Evolutionary conservation across 2,797 vertebrate genomes (phyloP).

Genomic region (Sebastes paucispinis): DNA sequence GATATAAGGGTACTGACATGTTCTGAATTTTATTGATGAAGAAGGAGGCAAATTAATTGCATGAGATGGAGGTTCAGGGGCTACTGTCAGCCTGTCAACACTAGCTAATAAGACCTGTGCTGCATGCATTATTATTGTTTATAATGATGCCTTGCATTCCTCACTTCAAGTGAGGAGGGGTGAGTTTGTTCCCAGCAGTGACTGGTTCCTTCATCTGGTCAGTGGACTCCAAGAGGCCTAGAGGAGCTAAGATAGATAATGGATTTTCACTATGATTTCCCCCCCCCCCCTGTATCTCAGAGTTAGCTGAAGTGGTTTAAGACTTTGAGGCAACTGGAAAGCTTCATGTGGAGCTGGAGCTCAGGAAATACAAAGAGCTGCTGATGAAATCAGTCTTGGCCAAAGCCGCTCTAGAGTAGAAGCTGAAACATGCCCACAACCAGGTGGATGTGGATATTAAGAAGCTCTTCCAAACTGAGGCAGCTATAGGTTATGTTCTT

Average conservation of each 20-base stretch:
- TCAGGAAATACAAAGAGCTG: conserved; percentile 66
- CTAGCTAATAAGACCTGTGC: fast-evolving
- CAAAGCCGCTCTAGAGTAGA: conserved; percentile 11
- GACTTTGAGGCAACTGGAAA: conserved; percentile 67
- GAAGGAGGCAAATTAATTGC: background rate
- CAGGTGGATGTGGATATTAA: conserved; percentile 84
- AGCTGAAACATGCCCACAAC: conserved; percentile 50
- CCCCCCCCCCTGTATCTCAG: conserved; percentile 28
- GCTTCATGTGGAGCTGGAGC: conserved; percentile 35
- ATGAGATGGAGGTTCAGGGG: background rate
- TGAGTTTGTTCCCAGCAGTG: background rate
- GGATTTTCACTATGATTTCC: background rate
- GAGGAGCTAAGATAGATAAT: background rate
- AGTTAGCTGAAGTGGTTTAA: conserved; percentile 54
- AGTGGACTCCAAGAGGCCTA: background rate
- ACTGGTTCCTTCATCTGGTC: no score
- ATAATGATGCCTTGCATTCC: background rate
- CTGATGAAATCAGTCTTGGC: conserved; percentile 75
- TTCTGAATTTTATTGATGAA: background rate
- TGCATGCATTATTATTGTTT: background rate
- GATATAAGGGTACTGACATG: background rate
- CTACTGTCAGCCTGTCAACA: background rate
- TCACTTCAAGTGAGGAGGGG: background rate
- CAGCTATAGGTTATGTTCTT: conserved; percentile 19
- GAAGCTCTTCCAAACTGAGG: conserved; percentile 74